These are phyloP conservation scores for Orcinus orca DNA, from an alignment of 2,113 vertebrate genomes.

Conservation along the genomic window DNA sequence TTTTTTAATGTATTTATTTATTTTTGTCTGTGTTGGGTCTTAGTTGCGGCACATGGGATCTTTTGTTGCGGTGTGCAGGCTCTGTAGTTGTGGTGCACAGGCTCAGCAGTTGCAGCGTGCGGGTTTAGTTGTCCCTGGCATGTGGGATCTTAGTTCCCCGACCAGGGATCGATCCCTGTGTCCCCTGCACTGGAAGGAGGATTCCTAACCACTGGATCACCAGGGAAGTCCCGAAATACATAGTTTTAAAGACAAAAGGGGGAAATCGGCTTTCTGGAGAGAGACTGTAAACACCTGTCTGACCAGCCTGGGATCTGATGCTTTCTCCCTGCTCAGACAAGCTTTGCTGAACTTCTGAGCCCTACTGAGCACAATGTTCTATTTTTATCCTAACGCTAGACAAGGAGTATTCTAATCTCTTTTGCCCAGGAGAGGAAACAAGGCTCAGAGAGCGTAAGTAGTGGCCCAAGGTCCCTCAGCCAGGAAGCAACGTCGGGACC, in stretches of 20 bases:
- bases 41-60: too few relatives aligned
- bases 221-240: background rate
- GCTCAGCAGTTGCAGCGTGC: too few relatives aligned
- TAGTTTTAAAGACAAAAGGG: background rate
- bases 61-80: too few relatives aligned
- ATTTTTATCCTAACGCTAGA: background rate
- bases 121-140: too few relatives aligned
- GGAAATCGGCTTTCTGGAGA: background rate
- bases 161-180: too few relatives aligned
- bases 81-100: too few relatives aligned
- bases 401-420: background rate
- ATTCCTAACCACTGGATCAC: too few relatives aligned
- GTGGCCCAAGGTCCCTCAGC: background rate
- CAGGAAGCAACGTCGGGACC: background rate
- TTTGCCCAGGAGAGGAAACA: background rate
- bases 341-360: background rate
- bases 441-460: background rate
- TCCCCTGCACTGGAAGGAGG: too few relatives aligned
- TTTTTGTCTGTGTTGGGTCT: too few relatives aligned
- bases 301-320: background rate
- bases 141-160: too few relatives aligned
- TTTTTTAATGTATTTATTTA: too few relatives aligned
- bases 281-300: background rate
- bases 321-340: background rate
- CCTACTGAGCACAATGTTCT: accelerated